A percentile compares a stretch with the other conserved stretches of the same genome.
Conservation (phyloP, 92 coral and sea anemone species). For the Nematostella vectensis region DNA sequence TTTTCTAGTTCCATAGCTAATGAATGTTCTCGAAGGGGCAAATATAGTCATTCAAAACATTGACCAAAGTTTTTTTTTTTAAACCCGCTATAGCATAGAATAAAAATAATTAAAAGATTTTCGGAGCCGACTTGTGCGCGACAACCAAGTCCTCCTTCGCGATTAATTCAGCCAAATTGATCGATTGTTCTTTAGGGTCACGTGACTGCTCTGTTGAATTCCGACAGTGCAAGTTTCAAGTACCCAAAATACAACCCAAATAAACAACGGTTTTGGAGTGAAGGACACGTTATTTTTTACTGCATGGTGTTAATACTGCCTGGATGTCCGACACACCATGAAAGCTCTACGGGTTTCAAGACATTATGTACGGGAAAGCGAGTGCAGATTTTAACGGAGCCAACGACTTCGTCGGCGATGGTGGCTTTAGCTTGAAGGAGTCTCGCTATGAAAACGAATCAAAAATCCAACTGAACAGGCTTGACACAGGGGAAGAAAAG, state of each 20-base stretch:
- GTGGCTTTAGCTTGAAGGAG: conserved; percentile 19
- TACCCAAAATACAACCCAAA: background rate
- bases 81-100: no score
- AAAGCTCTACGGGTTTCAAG: conserved; percentile 2
- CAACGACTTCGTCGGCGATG: conserved; percentile 19
- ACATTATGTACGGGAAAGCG: conserved; percentile 24
- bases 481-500: conserved; percentile 23
- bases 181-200: conserved; percentile 16
- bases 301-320: no score
- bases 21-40: no score
- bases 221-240: conserved; percentile 26
- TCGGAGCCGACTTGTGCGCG: no score
- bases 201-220: conserved; percentile 17
- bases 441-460: conserved; percentile 21
- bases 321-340: conserved; percentile 12
- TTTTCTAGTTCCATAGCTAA: no score
- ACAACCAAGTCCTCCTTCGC: conserved; percentile 1
- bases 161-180: conserved; percentile 16
- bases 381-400: conserved; percentile 35
- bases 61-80: no score
- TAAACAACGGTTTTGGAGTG: background rate
- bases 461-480: conserved; percentile 20
- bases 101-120: no score
- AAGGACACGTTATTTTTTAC: no score
- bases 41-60: no score